Base-by-base conservation (phyloP, 1,140 invertebrate species). In the Diprion similis region DNA sequence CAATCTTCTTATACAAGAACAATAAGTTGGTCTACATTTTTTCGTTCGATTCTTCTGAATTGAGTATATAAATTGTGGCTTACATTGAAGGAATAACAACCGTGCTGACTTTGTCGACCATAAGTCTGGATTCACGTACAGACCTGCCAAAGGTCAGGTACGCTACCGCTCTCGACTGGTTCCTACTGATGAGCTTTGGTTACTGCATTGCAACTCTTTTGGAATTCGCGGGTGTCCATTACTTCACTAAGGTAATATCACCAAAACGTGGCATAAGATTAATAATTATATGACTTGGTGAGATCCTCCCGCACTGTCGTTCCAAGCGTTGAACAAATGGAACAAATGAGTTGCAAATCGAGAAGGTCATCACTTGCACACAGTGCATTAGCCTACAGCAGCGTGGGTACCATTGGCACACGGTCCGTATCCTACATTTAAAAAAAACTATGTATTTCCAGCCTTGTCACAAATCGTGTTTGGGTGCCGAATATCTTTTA, bases 211-310 rank as follows among this genome's bases (percentile, higher is more conserved):
- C 96, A 0, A 97, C 97, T 0, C 88, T 98, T 4, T 87, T 98
- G 8, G 96, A 98, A 85, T 98, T 98, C 79, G 97, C 97, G 8
- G 95, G 95, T 0, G 97, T 98, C 0, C 97, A 98, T 88, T 98
- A 98, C 84, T 98, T 97, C 80, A 97, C 96, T 0, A 97, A 97
- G 90, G 92, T 94, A 84, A 79, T 37, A 37, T 37, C 24, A 37
- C 24, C 24, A 6, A 37, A 37, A 1, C 24, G 24, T 37, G 24
- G 1, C 24, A 37, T 37, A 6, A 37, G 6, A 37, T 37, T 37
- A 37, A 37, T 37, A 37, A 37, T 37, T 37, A 37, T 37, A 37
- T 37, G 24, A 37, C 24, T 37, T 37, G 2, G 24, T 37, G 24
- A 37, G 24, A 37, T 37, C 24, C 2, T 37, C 6, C 6, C 24